phyloP scores from a whole-genome alignment of 2,113 vertebrate species.

The Leuciscus idus region DNA sequence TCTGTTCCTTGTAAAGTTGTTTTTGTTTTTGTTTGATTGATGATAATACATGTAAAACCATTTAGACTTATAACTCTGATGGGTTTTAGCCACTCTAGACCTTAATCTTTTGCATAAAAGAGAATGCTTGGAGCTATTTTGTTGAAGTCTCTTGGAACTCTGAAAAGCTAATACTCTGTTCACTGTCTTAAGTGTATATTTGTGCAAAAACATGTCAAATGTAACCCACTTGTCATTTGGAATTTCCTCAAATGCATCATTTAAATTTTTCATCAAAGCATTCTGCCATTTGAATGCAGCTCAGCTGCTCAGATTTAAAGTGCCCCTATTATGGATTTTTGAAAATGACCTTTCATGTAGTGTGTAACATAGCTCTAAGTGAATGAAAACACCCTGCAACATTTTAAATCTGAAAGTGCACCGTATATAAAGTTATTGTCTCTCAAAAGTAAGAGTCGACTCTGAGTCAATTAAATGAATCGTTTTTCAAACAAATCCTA shows the following conservation, averaged over 20 bases:
- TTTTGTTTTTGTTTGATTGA: constrained; percentile 11
- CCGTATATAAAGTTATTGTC: too few species aligned
- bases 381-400: too few species aligned
- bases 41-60: constrained; percentile 15
- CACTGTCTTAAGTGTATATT: neutral
- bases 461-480: too few species aligned
- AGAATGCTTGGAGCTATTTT: constrained; percentile 15
- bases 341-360: too few species aligned
- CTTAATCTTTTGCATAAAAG: constrained; percentile 10
- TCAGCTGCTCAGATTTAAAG: neutral
- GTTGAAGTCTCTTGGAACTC: constrained; percentile 18
- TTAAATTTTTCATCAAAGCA: neutral
- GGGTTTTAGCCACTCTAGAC: neutral
- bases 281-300: neutral
- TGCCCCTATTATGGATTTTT: too few species aligned
- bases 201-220: neutral
- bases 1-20: neutral
- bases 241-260: neutral
- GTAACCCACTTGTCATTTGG: neutral
- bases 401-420: too few species aligned
- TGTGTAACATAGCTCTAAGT: too few species aligned
- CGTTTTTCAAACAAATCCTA: too few species aligned
- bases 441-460: too few species aligned
- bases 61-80: neutral
- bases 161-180: constrained; percentile 2